Evolutionary conservation across 37 sponge, comb jelly and placozoan genomes (phyloP).

Genomic region (Amphimedon queenslandica): DNA sequence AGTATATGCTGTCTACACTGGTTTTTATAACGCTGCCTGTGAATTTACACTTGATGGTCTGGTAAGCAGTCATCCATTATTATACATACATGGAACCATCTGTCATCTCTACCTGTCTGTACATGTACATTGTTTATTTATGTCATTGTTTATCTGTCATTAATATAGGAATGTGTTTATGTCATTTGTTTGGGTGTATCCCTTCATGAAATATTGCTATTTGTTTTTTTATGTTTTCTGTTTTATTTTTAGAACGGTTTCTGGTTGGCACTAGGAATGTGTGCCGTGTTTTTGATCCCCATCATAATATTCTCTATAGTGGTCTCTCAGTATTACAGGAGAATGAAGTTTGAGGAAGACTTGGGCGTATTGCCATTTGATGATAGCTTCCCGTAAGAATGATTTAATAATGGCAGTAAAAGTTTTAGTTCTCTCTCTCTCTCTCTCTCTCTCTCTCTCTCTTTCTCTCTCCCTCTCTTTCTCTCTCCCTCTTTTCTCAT

Average conservation of each 20-base stretch:
- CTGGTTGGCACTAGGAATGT: conserved; percentile 79
- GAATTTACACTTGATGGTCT: conserved; percentile 51
- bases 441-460: too few relatives aligned
- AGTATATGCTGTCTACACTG: conserved; percentile 32
- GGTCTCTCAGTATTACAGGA: conserved; percentile 36
- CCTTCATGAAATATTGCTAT: too few relatives aligned
- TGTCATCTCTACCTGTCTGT: too few relatives aligned
- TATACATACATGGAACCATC: too few relatives aligned
- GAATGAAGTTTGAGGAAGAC: conserved; percentile 22
- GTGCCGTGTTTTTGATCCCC: conserved; percentile 64
- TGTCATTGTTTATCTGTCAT: neutral
- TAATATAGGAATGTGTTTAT: too few relatives aligned
- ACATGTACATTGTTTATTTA: neutral
- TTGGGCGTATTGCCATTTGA: neutral
- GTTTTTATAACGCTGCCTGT: conserved; percentile 39
- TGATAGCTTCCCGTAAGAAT: conserved; percentile 5
- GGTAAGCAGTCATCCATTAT: conserved; percentile 20
- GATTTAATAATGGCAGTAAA: too few relatives aligned
- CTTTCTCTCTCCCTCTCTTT: too few relatives aligned
- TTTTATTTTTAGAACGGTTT: conserved; percentile 57
- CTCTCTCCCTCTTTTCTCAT: too few relatives aligned
- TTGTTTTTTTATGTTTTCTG: neutral
- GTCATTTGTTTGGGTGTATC: too few relatives aligned
- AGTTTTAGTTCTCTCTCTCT: too few relatives aligned
- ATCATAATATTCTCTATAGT: conserved; percentile 58